Conservation (phyloP, 2,113 vertebrate species). For the Lepidothrix coronata region DNA sequence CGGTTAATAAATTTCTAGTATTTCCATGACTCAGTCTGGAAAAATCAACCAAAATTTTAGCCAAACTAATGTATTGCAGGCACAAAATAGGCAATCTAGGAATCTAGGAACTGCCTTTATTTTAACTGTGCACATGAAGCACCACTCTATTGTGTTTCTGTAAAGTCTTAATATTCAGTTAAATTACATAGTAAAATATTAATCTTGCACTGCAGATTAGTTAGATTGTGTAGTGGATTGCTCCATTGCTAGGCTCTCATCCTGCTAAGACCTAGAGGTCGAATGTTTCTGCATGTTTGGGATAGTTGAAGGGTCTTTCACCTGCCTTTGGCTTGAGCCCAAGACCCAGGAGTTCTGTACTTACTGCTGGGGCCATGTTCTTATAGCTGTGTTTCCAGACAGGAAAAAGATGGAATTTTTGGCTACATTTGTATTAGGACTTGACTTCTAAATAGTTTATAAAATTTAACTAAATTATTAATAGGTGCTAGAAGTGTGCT, state of each 20-base stretch:
- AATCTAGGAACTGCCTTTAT: not conserved
- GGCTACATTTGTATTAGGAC: not conserved
- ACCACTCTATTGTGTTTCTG: not conserved
- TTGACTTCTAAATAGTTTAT: slow-evolving; percentile 8
- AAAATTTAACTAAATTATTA: not conserved
- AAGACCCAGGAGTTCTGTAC: not conserved
- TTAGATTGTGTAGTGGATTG: not conserved
- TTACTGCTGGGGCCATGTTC: not conserved
- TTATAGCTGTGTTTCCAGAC: not conserved
- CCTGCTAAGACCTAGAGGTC: not conserved
- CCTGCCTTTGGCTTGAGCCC: not conserved
- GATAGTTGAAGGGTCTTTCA: not conserved
- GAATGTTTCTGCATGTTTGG: rapidly evolving
- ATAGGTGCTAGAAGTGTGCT: not conserved
- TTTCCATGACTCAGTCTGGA: not conserved
- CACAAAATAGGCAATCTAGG: not conserved
- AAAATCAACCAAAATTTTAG: not conserved
- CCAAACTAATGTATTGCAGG: not conserved
- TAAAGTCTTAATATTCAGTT: not conserved
- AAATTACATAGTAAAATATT: not conserved
- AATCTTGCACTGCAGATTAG: not conserved
- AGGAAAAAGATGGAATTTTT: not conserved
- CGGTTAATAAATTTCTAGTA: not conserved
- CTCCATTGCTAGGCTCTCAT: not conserved
- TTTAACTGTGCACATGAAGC: not conserved